Evolutionary conservation across 2,113 vertebrate species (phyloP).

Genomic region (Nothocercus julius): DNA sequence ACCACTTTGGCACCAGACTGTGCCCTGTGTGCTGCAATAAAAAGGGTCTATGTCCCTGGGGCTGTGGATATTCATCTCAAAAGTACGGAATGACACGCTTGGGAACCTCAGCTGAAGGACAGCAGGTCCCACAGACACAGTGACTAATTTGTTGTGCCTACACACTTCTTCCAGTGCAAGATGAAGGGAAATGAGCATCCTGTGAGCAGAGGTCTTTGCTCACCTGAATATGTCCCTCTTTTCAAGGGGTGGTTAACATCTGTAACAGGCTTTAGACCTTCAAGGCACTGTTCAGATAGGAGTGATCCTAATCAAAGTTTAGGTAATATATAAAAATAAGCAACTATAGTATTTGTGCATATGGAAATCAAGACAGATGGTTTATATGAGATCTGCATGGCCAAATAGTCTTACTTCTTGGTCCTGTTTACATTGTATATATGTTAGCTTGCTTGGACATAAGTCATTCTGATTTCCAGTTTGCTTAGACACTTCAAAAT

Average conservation of each 20-base stretch:
- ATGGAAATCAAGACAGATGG: not conserved
- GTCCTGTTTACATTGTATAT: fast-evolving
- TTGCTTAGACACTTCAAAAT: not conserved
- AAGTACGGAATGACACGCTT: not conserved
- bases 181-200: not conserved
- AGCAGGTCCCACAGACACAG: not conserved
- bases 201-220: not conserved
- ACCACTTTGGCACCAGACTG: not conserved
- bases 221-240: not conserved
- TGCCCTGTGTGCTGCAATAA: not conserved
- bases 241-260: not conserved
- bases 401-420: not conserved
- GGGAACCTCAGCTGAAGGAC: not conserved
- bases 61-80: not conserved
- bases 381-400: not conserved
- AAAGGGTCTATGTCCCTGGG: not conserved
- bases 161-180: not conserved
- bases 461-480: not conserved
- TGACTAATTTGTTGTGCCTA: not conserved
- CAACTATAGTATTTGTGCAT: no score
- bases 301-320: not conserved
- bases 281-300: not conserved
- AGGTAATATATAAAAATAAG: not conserved
- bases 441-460: not conserved
- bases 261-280: not conserved